Evolutionary conservation across 2,113 vertebrate species (phyloP).

Genomic region (Coturnix japonica): DNA sequence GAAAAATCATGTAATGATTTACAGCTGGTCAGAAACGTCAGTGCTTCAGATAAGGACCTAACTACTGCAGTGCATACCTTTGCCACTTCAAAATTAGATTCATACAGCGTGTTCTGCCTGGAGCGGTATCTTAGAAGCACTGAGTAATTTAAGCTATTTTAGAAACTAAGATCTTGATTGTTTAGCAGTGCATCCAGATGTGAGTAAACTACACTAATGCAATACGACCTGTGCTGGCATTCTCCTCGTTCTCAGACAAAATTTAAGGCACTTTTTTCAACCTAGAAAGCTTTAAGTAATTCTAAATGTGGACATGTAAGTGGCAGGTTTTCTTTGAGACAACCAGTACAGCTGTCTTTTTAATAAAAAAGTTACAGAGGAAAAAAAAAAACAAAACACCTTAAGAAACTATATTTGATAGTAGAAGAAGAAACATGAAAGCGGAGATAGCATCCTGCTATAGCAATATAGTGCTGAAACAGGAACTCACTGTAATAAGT

Average conservation of each 20-base stretch:
- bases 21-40: constrained; percentile 47
- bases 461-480: neutral
- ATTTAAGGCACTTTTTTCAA: neutral
- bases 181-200: constrained; percentile 26
- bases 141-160: constrained; percentile 23
- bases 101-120: constrained; percentile 12
- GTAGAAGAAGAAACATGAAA: neutral
- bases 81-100: constrained; percentile 44
- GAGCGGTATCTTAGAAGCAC: constrained; percentile 22
- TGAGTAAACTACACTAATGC: neutral
- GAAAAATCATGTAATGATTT: constrained; percentile 53
- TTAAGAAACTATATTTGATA: neutral
- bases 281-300: neutral
- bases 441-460: neutral
- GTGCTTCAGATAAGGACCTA: constrained; percentile 26
- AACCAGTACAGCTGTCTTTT: neutral
- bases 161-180: constrained; percentile 24
- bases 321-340: neutral
- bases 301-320: neutral
- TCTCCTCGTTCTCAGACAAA: neutral
- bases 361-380: neutral
- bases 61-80: constrained; percentile 29
- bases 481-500: neutral
- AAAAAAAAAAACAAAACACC: neutral
- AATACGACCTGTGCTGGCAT: neutral